phyloP scores from a whole-genome alignment of 2,888 invertebrate genomes.

The Tyria jacobaeae region DNA sequence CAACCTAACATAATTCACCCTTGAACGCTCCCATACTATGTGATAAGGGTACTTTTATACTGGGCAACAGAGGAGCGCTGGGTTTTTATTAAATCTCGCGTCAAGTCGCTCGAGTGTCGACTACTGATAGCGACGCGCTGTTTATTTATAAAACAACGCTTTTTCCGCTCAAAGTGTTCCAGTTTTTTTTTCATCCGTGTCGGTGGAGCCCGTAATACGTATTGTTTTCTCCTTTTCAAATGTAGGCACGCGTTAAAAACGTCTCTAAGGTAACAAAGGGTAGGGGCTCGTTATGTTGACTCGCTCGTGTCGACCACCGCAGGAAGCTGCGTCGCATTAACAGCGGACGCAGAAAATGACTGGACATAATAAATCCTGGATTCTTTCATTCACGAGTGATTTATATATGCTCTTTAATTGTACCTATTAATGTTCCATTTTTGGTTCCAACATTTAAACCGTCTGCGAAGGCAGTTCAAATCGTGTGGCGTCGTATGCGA shows the following conservation, averaged over 20 bases:
- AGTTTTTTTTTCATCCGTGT: constrained; percentile 63
- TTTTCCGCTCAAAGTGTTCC: constrained; percentile 76
- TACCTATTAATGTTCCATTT: constrained; percentile 46
- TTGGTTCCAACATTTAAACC: constrained; percentile 43
- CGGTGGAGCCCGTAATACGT: constrained; percentile 58
- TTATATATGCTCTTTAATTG: constrained; percentile 52
- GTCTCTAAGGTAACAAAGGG: constrained; percentile 61
- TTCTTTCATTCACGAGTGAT: constrained; percentile 57
- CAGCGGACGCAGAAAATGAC: constrained; percentile 55
- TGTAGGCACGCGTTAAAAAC: constrained; percentile 68
- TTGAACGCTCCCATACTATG: constrained; percentile 82
- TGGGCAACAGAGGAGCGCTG: constrained; percentile 64
- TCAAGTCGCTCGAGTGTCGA: constrained; percentile 82
- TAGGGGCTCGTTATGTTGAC: constrained; percentile 50
- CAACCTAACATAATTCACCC: constrained; percentile 83
- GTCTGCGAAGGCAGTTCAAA: constrained; percentile 33
- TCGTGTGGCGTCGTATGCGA: constrained; percentile 27
- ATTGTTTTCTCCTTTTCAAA: constrained; percentile 68
- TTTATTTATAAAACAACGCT: constrained; percentile 84
- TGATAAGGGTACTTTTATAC: constrained; percentile 80
- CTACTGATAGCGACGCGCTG: constrained; percentile 78
- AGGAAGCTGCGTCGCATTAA: constrained; percentile 57
- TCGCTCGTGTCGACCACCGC: constrained; percentile 50
- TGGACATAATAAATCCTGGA: constrained; percentile 58
- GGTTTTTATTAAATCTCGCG: constrained; percentile 79